phyloP scores from a whole-genome alignment of 1,140 invertebrate species.

The Rhopalosiphum maidis region DNA sequence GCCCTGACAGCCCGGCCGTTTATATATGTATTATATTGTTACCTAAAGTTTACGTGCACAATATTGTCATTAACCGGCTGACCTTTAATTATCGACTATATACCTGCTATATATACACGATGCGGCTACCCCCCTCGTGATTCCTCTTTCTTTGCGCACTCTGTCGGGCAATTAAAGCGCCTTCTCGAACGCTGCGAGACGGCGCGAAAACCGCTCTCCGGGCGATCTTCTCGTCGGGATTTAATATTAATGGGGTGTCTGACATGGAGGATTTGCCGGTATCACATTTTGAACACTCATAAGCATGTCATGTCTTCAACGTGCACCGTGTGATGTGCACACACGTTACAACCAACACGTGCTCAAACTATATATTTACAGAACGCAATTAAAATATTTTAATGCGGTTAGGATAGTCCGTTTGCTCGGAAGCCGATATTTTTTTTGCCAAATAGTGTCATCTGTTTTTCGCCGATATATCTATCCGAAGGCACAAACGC shows the following conservation, averaged over 20 bases:
- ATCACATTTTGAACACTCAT: background rate
- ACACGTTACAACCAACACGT: background rate
- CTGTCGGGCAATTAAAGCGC: background rate
- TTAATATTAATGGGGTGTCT: background rate
- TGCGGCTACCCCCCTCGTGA: background rate
- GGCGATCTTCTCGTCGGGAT: background rate
- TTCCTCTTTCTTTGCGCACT: background rate
- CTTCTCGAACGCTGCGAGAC: background rate
- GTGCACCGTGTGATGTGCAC: too few species aligned
- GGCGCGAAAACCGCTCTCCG: background rate
- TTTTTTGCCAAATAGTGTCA: background rate
- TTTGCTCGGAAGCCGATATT: background rate
- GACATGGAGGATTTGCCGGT: background rate
- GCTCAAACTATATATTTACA: background rate
- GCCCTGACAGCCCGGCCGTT: background rate
- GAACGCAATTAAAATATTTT: background rate
- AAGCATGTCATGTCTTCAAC: background rate
- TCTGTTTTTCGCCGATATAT: background rate
- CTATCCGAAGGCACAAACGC: background rate
- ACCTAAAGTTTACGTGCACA: constrained; percentile 1
- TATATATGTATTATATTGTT: constrained; percentile 16
- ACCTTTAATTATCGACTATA: constrained; percentile 17
- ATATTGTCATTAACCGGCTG: constrained; percentile 1
- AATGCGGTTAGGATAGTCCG: background rate
- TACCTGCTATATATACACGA: background rate